Percentiles rank a stretch among this genome's conserved stretches.
These are phyloP conservation scores for Andricus grossulariae DNA, from an alignment of 1,140 invertebrate species.

Conservation along the genomic window DNA sequence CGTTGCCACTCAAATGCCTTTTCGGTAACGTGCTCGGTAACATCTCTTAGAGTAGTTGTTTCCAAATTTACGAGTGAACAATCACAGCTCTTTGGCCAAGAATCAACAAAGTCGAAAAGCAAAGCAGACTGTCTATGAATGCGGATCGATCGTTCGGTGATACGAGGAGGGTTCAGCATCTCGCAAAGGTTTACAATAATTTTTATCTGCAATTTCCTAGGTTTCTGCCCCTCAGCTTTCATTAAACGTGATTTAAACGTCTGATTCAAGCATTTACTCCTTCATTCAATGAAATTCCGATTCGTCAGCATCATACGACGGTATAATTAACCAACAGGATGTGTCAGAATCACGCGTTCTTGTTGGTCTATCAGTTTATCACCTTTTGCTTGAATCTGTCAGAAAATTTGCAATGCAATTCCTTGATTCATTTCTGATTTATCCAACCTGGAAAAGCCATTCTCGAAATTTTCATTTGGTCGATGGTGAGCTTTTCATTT, in stretches of 20 bases:
- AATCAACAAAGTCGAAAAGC: slow-evolving; percentile 4
- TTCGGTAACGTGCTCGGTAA: slow-evolving; percentile 31
- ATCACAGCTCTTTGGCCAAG: neutral
- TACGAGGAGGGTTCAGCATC: neutral
- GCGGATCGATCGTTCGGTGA: neutral
- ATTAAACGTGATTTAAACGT: no score
- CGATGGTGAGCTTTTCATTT: no score
- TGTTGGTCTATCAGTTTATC: neutral
- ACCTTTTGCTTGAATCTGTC: neutral
- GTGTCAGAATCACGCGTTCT: slow-evolving; percentile 15
- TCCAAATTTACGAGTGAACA: slow-evolving; percentile 36
- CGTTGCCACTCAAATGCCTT: slow-evolving; percentile 42
- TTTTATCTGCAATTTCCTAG: slow-evolving; percentile 10
- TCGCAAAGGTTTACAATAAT: slow-evolving; percentile 1
- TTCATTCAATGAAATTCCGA: neutral
- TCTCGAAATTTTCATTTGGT: no score
- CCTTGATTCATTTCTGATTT: no score
- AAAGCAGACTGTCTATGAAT: slow-evolving; percentile 10
- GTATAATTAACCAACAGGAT: slow-evolving; percentile 19
- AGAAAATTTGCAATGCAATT: neutral
- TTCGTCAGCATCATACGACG: slow-evolving; percentile 11
- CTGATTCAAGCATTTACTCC: neutral
- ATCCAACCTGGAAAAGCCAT: no score
- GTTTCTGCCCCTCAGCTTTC: slow-evolving; percentile 18
- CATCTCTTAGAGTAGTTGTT: slow-evolving; percentile 37